Conservation (phyloP, 2,888 invertebrate species). For the Rhamnusium bicolor region DNA sequence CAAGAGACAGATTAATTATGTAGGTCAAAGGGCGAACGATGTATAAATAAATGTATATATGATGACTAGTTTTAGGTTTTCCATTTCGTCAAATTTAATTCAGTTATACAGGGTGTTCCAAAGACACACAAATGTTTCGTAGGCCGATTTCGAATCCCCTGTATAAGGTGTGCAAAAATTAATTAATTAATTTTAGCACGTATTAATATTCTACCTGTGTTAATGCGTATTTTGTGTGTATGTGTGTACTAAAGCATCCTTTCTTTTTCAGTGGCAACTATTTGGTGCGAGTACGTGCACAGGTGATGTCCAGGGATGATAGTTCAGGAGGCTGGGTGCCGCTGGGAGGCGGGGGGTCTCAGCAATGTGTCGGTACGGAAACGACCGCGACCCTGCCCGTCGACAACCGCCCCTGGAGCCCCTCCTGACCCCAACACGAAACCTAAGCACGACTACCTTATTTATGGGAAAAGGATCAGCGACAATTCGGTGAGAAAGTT, state of each 20-base stretch:
- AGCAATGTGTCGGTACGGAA: slow-evolving; percentile 94
- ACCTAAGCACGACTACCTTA: slow-evolving; percentile 90
- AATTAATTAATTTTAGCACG: too few species aligned
- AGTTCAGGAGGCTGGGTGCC: slow-evolving; percentile 97
- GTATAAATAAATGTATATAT: too few species aligned
- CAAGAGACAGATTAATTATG: too few species aligned
- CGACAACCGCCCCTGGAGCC: slow-evolving; percentile 66
- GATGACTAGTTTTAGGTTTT: too few species aligned
- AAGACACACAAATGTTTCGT: too few species aligned
- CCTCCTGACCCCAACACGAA: slow-evolving; percentile 67
- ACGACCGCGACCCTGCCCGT: slow-evolving; percentile 74
- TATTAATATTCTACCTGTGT: too few species aligned
- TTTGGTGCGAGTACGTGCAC: slow-evolving; percentile 97
- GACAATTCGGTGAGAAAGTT: slow-evolving; percentile 86
- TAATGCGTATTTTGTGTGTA: too few species aligned
- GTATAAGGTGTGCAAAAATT: too few species aligned
- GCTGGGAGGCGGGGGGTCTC: slow-evolving; percentile 92
- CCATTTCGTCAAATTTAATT: too few species aligned
- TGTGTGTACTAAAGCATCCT: background rate
- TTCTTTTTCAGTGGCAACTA: slow-evolving; percentile 83
- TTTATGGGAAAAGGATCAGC: slow-evolving; percentile 92
- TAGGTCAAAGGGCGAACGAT: too few species aligned
- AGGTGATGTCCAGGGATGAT: slow-evolving; percentile 99
- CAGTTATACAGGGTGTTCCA: too few species aligned
- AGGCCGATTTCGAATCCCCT: too few species aligned